A percentile compares a stretch with the other conserved stretches of the same genome.
Evolutionary conservation across 2,797 vertebrate genomes (phyloP).

Genomic region (Xenentodon cancila): DNA sequence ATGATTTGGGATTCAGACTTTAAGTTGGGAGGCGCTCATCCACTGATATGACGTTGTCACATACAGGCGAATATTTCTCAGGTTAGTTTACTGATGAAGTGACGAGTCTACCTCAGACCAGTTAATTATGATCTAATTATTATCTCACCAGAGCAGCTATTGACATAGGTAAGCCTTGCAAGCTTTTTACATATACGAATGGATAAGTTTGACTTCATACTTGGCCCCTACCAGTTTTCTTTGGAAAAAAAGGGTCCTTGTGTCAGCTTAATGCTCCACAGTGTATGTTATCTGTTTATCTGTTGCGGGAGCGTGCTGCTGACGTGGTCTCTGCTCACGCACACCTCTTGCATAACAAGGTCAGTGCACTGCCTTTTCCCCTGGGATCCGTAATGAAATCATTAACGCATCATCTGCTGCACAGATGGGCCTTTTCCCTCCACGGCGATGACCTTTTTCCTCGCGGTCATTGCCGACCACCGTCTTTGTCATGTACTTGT

Average conservation of each 20-base stretch:
- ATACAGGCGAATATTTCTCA: too few relatives aligned
- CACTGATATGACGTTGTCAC: too few relatives aligned
- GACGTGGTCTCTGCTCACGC: slow-evolving; percentile 19
- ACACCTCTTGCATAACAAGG: slow-evolving; percentile 48
- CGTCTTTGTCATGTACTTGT: not conserved
- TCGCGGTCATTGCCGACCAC: slow-evolving; percentile 24
- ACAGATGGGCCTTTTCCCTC: slow-evolving; percentile 41
- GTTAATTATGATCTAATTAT: too few relatives aligned
- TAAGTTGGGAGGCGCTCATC: too few relatives aligned
- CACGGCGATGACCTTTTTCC: slow-evolving; percentile 50
- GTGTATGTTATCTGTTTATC: slow-evolving; percentile 7
- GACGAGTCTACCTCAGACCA: too few relatives aligned
- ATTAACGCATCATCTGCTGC: slow-evolving; percentile 37
- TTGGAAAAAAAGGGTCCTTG: not conserved
- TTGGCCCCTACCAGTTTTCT: not conserved
- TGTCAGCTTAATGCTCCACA: not conserved
- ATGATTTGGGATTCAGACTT: too few relatives aligned
- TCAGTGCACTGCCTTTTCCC: slow-evolving; percentile 16
- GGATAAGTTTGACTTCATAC: too few relatives aligned
- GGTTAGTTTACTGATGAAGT: too few relatives aligned
- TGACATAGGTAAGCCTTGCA: not conserved
- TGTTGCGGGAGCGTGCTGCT: slow-evolving; percentile 11
- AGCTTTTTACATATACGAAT: not conserved
- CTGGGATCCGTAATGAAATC: slow-evolving; percentile 29
- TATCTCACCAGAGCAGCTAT: too few relatives aligned